Evolutionary conservation across 2,113 vertebrate genomes (phyloP), one percentile per base, ranked within the genome.

Genomic region (Anguilla rostrata): DNA sequence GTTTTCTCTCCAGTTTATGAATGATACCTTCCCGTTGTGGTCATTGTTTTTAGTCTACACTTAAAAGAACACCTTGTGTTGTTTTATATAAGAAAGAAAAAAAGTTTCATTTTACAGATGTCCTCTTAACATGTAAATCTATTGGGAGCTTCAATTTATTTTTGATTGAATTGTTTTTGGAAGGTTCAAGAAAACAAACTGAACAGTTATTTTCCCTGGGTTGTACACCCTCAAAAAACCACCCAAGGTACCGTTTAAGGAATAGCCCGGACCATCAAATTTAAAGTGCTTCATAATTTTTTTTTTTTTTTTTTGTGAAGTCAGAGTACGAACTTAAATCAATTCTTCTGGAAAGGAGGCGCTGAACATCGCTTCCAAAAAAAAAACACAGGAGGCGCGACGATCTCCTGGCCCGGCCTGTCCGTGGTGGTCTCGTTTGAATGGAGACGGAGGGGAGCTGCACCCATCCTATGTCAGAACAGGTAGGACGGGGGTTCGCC

Each of bases 401-500:
- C 34, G 5, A 40, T 20, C 46, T 34, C 18, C 14, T 15, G 16
- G n/a, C 26, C 82, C 9, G 46, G n/a, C 71, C 71, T 75, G 71
- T 41, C 39, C 80, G 80, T 34, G n/a, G 71, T 34, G 71, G 82
- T 81, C 39, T 41, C 39, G 6, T 81, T 81, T 22, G 46, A 53
- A 20, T 12, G n/a, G 49, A n/a, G 22, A n/a, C 5, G 46, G 6
- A 84, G 57, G 57, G 41, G 46, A 71, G 34, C 34, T 5, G 34
- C 78, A 11, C 40, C 26, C n/a, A 34, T 14, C 11, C 82, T 34
- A 11, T 34, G 34, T 84, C 43, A 22, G 26, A 41, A 79, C 39
- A 91, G 87, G 90, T 84, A 88, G 88, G 81, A 85, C 87, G 89
- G 34, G 91, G 91, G 92, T 89, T 92, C 91, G 89, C 81, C 34